Conservation (phyloP, 2,797 vertebrate species). For the Margarornis squamiger region DNA sequence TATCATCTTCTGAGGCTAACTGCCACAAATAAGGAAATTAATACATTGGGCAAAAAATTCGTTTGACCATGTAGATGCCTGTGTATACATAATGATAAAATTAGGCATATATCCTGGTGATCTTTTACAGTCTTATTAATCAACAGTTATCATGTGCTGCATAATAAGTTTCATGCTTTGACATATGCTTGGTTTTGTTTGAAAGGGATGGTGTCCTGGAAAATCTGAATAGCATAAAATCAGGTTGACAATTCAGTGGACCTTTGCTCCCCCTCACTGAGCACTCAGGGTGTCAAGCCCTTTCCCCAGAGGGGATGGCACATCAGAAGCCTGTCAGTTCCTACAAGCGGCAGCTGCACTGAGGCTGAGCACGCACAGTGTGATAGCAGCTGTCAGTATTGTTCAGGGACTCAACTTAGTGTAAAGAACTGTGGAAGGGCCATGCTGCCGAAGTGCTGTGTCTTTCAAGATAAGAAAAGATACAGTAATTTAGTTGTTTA, state of each 20-base stretch:
- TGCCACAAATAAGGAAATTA: not conserved
- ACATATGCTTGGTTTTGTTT: conserved; percentile 87
- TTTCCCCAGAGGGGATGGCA: conserved; percentile 76
- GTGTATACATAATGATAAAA: not conserved
- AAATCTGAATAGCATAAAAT: conserved; percentile 86
- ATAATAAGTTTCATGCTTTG: conserved; percentile 85
- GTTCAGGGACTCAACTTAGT: conserved; percentile 84
- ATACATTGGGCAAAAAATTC: not conserved
- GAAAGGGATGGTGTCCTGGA: conserved; percentile 83
- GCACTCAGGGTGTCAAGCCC: conserved; percentile 75
- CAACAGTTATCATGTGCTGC: conserved; percentile 82
- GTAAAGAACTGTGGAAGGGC: conserved; percentile 77
- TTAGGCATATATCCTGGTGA: conserved; percentile 13
- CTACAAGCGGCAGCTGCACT: conserved; percentile 82
- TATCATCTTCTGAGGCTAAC: too few species aligned
- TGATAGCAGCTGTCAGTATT: conserved; percentile 94
- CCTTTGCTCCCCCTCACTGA: conserved; percentile 78
- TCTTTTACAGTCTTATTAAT: conserved; percentile 60
- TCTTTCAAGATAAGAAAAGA: conserved; percentile 82
- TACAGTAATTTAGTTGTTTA: conserved; percentile 79
- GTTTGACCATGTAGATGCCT: not conserved
- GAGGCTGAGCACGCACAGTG: conserved; percentile 71
- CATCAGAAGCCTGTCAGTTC: conserved; percentile 74
- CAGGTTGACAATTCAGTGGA: conserved; percentile 82
- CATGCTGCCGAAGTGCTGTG: conserved; percentile 77